Conservation (phyloP, 1,140 invertebrate species). For the Phenacoccus solenopsis region DNA sequence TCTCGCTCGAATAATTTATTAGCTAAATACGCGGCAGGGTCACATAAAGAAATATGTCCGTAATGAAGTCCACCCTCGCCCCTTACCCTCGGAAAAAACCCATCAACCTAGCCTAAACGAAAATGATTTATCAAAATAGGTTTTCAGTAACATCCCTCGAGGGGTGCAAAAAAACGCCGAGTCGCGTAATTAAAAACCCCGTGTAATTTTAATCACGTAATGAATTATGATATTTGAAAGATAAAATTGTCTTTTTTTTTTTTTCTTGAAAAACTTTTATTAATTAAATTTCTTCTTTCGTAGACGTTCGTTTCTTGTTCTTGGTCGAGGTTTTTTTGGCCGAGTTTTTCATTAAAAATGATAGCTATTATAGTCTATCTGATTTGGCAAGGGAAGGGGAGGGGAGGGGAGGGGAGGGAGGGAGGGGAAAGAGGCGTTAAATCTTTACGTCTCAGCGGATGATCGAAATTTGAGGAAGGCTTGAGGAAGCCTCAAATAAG, state of each 20-base stretch:
- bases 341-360: no score
- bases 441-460: no score
- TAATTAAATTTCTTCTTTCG: neutral
- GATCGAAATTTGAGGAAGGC: no score
- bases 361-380: no score
- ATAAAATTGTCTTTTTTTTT: neutral
- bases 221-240: constrained; percentile 3
- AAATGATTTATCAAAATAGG: neutral
- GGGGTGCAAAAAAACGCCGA: neutral
- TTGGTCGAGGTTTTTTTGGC: no score
- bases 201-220: constrained; percentile 3
- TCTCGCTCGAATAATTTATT: neutral
- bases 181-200: neutral
- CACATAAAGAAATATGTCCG: neutral
- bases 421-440: no score
- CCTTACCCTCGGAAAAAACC: neutral
- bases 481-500: no score
- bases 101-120: neutral
- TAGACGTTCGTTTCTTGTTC: no score
- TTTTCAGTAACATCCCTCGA: neutral
- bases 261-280: neutral
- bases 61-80: neutral
- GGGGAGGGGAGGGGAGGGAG: no score
- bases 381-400: no score
- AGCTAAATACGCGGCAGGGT: neutral